Evolutionary conservation across 2,113 vertebrate genomes (phyloP).

Genomic region (Dasyurus viverrinus): DNA sequence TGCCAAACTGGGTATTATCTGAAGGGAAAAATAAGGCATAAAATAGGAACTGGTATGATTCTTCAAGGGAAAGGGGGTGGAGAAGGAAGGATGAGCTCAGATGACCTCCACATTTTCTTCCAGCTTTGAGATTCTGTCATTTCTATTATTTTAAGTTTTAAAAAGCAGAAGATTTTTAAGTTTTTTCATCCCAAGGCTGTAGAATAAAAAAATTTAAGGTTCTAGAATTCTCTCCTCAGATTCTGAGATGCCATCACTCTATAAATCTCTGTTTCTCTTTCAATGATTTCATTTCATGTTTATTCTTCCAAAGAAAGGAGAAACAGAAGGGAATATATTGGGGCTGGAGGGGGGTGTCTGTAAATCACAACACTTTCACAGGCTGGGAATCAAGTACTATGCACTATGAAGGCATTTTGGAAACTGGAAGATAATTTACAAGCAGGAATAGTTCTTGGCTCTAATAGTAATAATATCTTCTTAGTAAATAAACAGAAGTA

Average conservation of each 20-base stretch:
- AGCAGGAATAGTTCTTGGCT: neutral
- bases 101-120: neutral
- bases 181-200: neutral
- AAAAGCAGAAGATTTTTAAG: neutral
- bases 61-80: neutral
- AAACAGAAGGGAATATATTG: neutral
- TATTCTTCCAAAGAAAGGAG: neutral
- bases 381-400: neutral
- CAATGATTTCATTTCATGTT: neutral
- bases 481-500: neutral
- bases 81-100: neutral
- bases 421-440: neutral
- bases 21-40: neutral
- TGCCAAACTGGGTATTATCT: neutral
- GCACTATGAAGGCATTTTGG: neutral
- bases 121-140: neutral
- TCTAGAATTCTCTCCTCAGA: neutral
- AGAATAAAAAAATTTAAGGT: neutral
- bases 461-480: neutral
- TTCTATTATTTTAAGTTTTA: neutral
- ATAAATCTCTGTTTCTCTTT: neutral
- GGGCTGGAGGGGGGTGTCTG: rapidly evolving
- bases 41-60: neutral
- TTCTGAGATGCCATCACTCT: neutral
- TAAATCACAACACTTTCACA: neutral